A percentile compares a stretch with the other conserved stretches of the same genome.
These are phyloP conservation scores for Malurus alboscapulatus DNA, from an alignment of 2,113 vertebrate genomes.

Conservation along the genomic window DNA sequence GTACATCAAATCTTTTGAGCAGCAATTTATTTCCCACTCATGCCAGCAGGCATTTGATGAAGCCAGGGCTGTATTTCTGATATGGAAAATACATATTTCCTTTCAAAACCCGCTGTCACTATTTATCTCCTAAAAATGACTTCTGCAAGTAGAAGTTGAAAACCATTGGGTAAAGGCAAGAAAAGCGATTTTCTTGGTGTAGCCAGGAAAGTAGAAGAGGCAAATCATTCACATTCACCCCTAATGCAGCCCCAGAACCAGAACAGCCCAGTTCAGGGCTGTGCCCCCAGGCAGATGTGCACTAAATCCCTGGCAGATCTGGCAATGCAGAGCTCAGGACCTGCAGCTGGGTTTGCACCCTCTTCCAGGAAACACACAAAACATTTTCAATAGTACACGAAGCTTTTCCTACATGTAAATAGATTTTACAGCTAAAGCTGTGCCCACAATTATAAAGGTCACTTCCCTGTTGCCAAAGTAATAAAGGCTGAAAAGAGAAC, in stretches of 20 bases:
- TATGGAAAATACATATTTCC: accelerated
- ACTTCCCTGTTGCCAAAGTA: neutral
- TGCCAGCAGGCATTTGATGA: neutral
- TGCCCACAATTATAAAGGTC: conserved; percentile 3
- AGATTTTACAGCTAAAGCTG: neutral
- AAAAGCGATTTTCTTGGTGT: neutral
- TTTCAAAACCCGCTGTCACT: neutral
- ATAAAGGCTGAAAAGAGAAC: conserved; percentile 10
- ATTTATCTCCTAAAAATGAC: neutral
- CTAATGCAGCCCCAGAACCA: neutral
- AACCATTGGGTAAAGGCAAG: neutral
- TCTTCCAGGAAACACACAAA: neutral
- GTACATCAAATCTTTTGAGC: neutral
- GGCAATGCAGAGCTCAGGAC: neutral
- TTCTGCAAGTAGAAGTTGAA: neutral
- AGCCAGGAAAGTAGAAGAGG: neutral
- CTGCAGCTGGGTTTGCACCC: neutral
- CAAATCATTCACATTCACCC: neutral
- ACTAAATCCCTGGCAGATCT: neutral
- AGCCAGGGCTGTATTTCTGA: neutral
- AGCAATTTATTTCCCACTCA: neutral
- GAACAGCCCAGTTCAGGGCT: neutral
- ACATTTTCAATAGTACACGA: neutral
- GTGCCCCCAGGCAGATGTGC: neutral
- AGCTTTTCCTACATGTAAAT: neutral